A percentile compares a stretch with the other conserved stretches of the same genome.
These are phyloP conservation scores for Noturus placidus DNA, from an alignment of 2,113 vertebrate species.

Conservation along the genomic window DNA sequence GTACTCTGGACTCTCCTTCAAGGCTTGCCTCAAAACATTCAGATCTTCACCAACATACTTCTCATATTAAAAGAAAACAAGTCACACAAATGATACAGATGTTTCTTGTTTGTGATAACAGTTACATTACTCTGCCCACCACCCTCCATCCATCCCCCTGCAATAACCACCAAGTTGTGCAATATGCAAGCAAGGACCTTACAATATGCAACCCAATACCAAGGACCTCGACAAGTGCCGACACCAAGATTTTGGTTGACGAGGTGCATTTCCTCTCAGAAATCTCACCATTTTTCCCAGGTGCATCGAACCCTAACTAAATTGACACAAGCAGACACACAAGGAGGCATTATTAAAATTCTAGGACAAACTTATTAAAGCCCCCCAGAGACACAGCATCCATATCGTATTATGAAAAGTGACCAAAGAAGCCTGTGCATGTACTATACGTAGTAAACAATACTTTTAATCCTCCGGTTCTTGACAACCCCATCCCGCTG, in stretches of 20 bases:
- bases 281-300: neutral
- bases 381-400: conserved; percentile 5
- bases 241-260: neutral
- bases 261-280: neutral
- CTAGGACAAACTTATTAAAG: neutral
- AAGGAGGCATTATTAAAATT: conserved; percentile 10
- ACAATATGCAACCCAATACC: neutral
- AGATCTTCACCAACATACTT: conserved; percentile 78
- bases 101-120: conserved; percentile 83
- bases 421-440: conserved; percentile 22
- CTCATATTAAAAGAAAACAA: conserved; percentile 87
- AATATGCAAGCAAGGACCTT: conserved; percentile 41
- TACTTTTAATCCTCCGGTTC: conserved; percentile 30
- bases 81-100: conserved; percentile 83
- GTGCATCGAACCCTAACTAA: neutral
- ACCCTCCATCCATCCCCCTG: conserved; percentile 34
- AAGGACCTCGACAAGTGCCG: neutral
- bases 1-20: conserved; percentile 64
- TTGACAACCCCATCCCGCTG: conserved; percentile 25
- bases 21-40: conserved; percentile 72
- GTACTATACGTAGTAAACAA: conserved; percentile 33
- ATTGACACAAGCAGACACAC: neutral
- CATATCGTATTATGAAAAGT: neutral
- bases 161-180: conserved; percentile 54
- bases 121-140: conserved; percentile 64